Evolutionary conservation across 2,888 invertebrate genomes (phyloP).

Genomic region (Hydrotaea cyrtoneurina): DNA sequence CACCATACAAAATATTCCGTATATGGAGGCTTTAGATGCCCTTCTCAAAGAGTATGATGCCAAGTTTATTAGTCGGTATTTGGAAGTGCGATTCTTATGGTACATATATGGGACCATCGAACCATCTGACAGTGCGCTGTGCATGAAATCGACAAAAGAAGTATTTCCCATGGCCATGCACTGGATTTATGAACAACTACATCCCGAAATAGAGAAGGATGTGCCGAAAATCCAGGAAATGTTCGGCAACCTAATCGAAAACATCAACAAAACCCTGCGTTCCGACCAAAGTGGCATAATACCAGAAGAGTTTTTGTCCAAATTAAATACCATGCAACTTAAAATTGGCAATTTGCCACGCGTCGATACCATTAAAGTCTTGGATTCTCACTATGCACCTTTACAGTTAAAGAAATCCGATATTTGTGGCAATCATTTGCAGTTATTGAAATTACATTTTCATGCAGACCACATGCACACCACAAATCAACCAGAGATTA

Average conservation of each 20-base stretch:
- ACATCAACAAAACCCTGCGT: slow-evolving; percentile 58
- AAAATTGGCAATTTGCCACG: slow-evolving; percentile 68
- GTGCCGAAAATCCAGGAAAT: slow-evolving; percentile 49
- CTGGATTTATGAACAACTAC: slow-evolving; percentile 64
- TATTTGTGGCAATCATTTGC: slow-evolving; percentile 66
- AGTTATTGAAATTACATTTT: slow-evolving; percentile 50
- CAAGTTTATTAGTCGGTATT: slow-evolving; percentile 66
- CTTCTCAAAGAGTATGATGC: slow-evolving; percentile 54
- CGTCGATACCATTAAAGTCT: slow-evolving; percentile 14
- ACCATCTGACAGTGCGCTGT: slow-evolving; percentile 64
- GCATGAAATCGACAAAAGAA: slow-evolving; percentile 53
- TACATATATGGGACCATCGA: not conserved
- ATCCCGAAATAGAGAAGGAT: slow-evolving; percentile 48
- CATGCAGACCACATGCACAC: slow-evolving; percentile 20
- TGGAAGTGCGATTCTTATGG: slow-evolving; percentile 68
- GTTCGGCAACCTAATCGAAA: slow-evolving; percentile 57
- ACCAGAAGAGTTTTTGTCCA: slow-evolving; percentile 48
- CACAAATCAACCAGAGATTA: not conserved
- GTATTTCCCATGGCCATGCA: slow-evolving; percentile 67
- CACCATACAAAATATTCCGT: slow-evolving; percentile 62
- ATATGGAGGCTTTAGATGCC: slow-evolving; percentile 58
- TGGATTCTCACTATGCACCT: slow-evolving; percentile 58
- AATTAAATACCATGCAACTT: slow-evolving; percentile 64
- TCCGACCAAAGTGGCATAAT: slow-evolving; percentile 62
- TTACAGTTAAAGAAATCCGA: slow-evolving; percentile 34